These are phyloP conservation scores for Acipenser ruthenus DNA, from an alignment of 2,797 vertebrate species.

Conservation along the genomic window DNA sequence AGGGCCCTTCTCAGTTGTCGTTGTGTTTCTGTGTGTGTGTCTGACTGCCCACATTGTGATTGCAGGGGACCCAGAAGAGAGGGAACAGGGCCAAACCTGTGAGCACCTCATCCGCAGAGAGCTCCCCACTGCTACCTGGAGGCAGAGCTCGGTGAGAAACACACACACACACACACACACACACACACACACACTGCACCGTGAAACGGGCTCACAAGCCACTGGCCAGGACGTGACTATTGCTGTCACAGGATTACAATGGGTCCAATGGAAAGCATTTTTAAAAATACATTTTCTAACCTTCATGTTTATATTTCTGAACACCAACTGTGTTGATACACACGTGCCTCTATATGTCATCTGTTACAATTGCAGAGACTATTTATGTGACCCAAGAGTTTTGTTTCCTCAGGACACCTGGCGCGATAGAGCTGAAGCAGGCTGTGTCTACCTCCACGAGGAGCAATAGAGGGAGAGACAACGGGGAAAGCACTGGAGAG, in stretches of 20 bases:
- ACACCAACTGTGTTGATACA: too few species aligned
- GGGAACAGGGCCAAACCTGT: constrained; percentile 33
- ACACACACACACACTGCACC: too few species aligned
- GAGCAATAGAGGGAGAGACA: constrained; percentile 24
- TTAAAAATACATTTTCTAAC: too few species aligned
- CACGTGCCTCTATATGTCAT: too few species aligned
- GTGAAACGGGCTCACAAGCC: too few species aligned
- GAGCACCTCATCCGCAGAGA: constrained; percentile 24
- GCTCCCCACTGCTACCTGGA: constrained; percentile 10
- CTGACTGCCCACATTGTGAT: background rate
- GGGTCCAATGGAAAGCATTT: too few species aligned
- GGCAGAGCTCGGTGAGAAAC: background rate
- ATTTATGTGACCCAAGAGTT: background rate
- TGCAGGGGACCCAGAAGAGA: constrained; percentile 15
- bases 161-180: background rate
- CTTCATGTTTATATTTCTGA: too few species aligned
- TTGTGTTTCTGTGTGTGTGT: background rate
- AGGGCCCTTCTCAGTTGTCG: background rate
- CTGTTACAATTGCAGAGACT: background rate
- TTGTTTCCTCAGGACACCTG: constrained; percentile 27
- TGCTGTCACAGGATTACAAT: too few species aligned
- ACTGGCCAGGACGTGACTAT: too few species aligned
- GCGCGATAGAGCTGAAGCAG: constrained; percentile 32
- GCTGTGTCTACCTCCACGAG: constrained; percentile 26
- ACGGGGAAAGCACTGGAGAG: constrained; percentile 33